Evolutionary conservation across 2,797 vertebrate genomes (phyloP), one percentile per base, ranked within the genome.

Genomic region (Brotula barbata): DNA sequence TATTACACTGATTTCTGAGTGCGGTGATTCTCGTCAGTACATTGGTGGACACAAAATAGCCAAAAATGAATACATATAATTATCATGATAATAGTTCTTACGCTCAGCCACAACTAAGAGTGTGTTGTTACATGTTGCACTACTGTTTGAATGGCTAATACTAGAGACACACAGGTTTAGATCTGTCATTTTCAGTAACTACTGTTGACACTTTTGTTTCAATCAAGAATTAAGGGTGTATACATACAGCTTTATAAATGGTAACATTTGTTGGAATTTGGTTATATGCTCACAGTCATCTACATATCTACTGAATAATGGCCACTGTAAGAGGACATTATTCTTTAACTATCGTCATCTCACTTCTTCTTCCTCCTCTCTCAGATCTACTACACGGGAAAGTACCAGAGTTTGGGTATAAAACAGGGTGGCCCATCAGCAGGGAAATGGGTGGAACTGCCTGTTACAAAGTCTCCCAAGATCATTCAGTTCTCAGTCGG

Each of bases 401-500:
- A 99, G 79, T 99, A 99, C 78, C 97, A 99, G 90, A 99, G 96
- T 82, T 93, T 99, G 63, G 97, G 97, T 76, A 99, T 99, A 89
- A 99, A 99, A 82, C 97, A 99, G 87, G 97, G 97, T 15, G 97
- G 97, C 33, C 97, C 97, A 21, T 97, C 95, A 14, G 93, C 96
- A 73, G 96, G 96, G 67, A 99, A 99, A 73, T 99, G 97, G 97
- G 96, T 98, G 77, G 97, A 99, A 68, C 78, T 99, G 44, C 96
- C 97, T 19, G 92, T 99, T 64, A 99, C 97, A 20, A 99, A 99
- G 88, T 99, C 97, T 69, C 97, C 97, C 60, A 99, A 99, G 90
- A 96, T 99, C 53, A 78, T 93, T 51, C 97, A 99, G 84, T 99
- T 99, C 82, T 98, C 97, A 0, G 97, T 99, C 14, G 97, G 97